Conservation (phyloP, 2,797 vertebrate genomes). For the Balearica regulorum region DNA sequence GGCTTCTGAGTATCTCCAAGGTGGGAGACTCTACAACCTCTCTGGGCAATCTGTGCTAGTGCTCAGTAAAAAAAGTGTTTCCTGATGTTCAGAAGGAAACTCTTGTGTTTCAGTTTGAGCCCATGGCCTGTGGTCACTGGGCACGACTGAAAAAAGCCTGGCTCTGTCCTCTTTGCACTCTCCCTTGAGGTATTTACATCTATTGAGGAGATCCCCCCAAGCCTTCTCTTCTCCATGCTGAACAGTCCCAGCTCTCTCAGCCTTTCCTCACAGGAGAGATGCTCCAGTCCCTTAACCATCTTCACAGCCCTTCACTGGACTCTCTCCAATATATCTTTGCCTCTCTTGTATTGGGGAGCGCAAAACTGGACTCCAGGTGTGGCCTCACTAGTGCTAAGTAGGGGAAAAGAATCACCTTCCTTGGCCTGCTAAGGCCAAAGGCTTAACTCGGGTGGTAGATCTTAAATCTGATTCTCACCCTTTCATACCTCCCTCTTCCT, state of each 20-base stretch:
- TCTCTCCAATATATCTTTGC: not conserved
- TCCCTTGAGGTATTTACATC: not conserved
- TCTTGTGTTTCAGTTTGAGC: not conserved
- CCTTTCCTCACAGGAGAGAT: not conserved
- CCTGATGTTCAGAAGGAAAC: not conserved
- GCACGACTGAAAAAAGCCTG: not conserved
- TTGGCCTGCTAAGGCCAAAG: not conserved
- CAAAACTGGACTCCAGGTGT: not conserved
- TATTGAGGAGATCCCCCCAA: not conserved
- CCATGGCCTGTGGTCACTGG: not conserved
- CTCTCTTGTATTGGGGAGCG: not conserved
- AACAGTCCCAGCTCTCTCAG: not conserved
- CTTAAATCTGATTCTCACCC: not conserved
- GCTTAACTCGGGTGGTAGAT: not conserved
- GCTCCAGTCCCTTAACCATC: not conserved
- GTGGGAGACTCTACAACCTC: not conserved
- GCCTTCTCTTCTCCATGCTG: not conserved
- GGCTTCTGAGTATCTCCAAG: not conserved
- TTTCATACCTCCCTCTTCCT: not conserved
- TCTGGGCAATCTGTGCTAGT: not conserved
- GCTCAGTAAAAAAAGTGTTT: not conserved
- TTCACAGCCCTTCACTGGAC: not conserved
- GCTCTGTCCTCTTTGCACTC: too few species aligned
- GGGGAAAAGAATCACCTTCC: not conserved
- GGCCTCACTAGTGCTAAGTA: not conserved